These are phyloP conservation scores for Rhimphoctona megacephalus DNA, from an alignment of 2,888 invertebrate species.

Conservation along the genomic window DNA sequence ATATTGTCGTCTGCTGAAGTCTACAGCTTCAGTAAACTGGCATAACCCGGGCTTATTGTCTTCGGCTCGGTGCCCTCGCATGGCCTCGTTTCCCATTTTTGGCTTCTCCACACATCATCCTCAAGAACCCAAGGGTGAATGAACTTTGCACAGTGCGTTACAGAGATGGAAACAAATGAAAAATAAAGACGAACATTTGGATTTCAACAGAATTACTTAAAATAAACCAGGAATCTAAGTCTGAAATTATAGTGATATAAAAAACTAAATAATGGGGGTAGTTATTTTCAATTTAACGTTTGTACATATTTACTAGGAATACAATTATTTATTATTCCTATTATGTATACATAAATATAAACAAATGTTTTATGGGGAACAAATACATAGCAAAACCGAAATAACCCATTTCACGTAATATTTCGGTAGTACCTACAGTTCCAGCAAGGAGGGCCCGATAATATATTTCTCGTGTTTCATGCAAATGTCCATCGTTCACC, in stretches of 20 bases:
- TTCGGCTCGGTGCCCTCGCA: conserved; percentile 68
- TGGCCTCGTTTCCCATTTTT: conserved; percentile 71
- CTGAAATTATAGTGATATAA: not conserved
- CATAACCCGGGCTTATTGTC: conserved; percentile 76
- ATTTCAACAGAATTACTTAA: not conserved
- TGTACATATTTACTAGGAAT: not conserved
- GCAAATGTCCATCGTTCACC: conserved; percentile 50
- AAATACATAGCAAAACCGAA: not conserved
- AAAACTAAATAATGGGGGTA: not conserved
- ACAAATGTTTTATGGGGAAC: not conserved
- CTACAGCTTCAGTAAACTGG: conserved; percentile 44
- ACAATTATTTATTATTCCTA: not conserved
- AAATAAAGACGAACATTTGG: conserved; percentile 17
- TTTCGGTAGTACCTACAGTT: conserved; percentile 10
- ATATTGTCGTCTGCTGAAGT: conserved; percentile 16
- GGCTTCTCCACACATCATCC: conserved; percentile 65
- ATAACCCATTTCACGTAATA: conserved; percentile 5
- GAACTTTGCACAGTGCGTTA: conserved; percentile 29
- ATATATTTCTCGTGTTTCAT: conserved; percentile 56
- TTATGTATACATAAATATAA: not conserved
- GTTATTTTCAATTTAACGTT: no score
- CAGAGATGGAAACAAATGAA: conserved; percentile 15
- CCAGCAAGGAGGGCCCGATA: conserved; percentile 27
- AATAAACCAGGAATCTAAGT: not conserved
- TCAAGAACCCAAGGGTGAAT: conserved; percentile 43